phyloP scores from a whole-genome alignment of 2,888 invertebrate genomes.

The Meiosimyza decipiens region DNA sequence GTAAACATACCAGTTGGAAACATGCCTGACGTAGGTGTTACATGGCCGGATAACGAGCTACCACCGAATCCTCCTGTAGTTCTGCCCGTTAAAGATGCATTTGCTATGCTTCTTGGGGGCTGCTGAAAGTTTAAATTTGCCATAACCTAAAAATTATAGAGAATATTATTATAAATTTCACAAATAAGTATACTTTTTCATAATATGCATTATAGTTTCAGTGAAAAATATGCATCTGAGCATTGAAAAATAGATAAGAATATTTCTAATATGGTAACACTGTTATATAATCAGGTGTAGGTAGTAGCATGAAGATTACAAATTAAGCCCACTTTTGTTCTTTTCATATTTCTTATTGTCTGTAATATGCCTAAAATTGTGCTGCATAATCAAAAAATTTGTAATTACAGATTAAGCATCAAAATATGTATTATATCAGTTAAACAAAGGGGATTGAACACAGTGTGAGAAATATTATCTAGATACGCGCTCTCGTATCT shows the following conservation, averaged over 20 bases:
- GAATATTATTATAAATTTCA: conserved; percentile 13
- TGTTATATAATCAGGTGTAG: too few species aligned
- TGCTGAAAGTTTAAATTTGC: conserved; percentile 93
- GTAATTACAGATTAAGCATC: not conserved
- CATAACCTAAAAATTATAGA: conserved; percentile 76
- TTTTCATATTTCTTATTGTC: too few species aligned
- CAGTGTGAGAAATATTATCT: too few species aligned
- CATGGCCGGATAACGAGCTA: conserved; percentile 79
- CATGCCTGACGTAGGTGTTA: conserved; percentile 77
- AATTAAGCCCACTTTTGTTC: too few species aligned
- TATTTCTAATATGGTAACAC: too few species aligned
- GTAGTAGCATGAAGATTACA: too few species aligned
- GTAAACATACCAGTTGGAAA: conserved; percentile 68
- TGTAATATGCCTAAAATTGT: not conserved
- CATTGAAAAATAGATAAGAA: too few species aligned
- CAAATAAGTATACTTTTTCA: conserved; percentile 14
- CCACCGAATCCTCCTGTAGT: conserved; percentile 75
- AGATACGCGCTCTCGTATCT: too few species aligned
- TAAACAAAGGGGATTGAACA: too few species aligned
- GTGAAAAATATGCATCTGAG: not conserved
- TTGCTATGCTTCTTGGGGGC: conserved; percentile 89
- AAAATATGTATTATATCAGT: not conserved
- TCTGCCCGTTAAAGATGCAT: conserved; percentile 76
- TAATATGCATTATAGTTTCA: not conserved
- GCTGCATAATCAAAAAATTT: conserved; percentile 15